Conservation (phyloP, 2,888 invertebrate genomes). For the Drosophila tripunctata region DNA sequence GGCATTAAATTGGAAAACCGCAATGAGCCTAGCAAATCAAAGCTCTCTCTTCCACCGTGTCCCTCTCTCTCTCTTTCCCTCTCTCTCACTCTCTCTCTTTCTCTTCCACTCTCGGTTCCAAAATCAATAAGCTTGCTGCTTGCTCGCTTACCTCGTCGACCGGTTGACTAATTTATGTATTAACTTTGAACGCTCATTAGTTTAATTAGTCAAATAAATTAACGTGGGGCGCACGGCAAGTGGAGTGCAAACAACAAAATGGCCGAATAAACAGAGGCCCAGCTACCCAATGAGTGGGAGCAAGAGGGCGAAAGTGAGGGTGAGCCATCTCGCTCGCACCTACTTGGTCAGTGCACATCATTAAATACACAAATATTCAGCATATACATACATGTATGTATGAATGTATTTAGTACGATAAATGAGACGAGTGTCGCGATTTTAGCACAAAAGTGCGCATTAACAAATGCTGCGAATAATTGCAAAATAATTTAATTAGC, state of each 20-base stretch:
- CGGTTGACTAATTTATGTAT: constrained; percentile 78
- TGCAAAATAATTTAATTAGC: constrained; percentile 82
- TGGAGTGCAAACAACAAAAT: constrained; percentile 78
- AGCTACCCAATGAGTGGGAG: not conserved
- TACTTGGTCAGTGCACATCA: constrained; percentile 41
- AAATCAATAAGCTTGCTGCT: too few species aligned
- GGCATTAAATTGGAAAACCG: constrained; percentile 47
- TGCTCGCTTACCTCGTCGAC: constrained; percentile 13
- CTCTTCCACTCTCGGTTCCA: too few species aligned
- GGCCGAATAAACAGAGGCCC: constrained; percentile 68
- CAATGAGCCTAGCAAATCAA: constrained; percentile 40
- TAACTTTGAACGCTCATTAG: constrained; percentile 84
- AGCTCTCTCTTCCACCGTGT: too few species aligned
- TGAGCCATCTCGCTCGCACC: constrained; percentile 46
- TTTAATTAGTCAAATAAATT: constrained; percentile 84
- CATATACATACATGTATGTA: constrained; percentile 28
- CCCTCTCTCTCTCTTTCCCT: too few species aligned
- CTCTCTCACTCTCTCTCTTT: not conserved
- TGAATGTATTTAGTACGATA: too few species aligned
- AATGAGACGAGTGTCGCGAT: not conserved
- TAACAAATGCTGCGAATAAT: constrained; percentile 46
- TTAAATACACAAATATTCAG: constrained; percentile 69
- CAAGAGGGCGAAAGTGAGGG: not conserved
- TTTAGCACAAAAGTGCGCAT: constrained; percentile 19
- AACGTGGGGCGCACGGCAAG: constrained; percentile 77